Percentiles rank a stretch among this genome's conserved stretches.
Evolutionary conservation across 2,888 invertebrate genomes (phyloP).

Genomic region (Lasioglossum leucozonium): DNA sequence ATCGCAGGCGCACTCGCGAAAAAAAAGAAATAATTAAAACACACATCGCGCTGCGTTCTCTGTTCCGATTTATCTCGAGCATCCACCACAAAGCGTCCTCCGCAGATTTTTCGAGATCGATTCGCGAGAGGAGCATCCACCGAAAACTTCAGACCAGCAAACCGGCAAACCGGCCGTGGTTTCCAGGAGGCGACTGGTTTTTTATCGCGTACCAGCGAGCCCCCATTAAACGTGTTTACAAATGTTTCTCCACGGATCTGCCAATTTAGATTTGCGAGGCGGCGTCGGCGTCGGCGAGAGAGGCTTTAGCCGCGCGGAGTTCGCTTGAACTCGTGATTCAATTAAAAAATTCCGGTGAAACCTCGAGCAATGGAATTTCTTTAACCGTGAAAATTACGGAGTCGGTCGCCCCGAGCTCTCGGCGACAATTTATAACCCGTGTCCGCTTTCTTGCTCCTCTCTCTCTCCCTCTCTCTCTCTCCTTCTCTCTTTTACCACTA

Average conservation of each 20-base stretch:
- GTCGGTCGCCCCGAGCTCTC: neutral
- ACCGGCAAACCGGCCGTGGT: conserved; percentile 21
- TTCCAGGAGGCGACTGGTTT: conserved; percentile 31
- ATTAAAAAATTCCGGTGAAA: conserved; percentile 67
- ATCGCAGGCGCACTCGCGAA: neutral
- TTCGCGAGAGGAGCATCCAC: neutral
- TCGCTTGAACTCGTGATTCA: conserved; percentile 70
- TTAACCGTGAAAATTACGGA: conserved; percentile 6
- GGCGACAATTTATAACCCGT: conserved; percentile 26
- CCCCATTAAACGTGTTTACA: conserved; percentile 63
- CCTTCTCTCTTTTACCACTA: neutral
- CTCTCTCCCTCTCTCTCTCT: neutral
- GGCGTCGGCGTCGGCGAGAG: conserved; percentile 20
- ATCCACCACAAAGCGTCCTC: neutral
- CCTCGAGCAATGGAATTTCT: neutral
- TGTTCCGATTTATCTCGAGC: neutral
- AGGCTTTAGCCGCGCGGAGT: conserved; percentile 59
- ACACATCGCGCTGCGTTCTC: neutral
- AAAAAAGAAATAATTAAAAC: neutral
- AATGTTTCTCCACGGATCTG: conserved; percentile 63
- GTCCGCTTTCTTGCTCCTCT: neutral
- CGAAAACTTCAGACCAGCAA: conserved; percentile 15
- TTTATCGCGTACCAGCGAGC: conserved; percentile 51
- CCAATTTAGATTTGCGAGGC: conserved; percentile 51
- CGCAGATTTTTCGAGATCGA: neutral